Evolutionary conservation across 2,888 invertebrate genomes (phyloP), one percentile per base, ranked within the genome.

Genomic region (Serripes groenlandicus): DNA sequence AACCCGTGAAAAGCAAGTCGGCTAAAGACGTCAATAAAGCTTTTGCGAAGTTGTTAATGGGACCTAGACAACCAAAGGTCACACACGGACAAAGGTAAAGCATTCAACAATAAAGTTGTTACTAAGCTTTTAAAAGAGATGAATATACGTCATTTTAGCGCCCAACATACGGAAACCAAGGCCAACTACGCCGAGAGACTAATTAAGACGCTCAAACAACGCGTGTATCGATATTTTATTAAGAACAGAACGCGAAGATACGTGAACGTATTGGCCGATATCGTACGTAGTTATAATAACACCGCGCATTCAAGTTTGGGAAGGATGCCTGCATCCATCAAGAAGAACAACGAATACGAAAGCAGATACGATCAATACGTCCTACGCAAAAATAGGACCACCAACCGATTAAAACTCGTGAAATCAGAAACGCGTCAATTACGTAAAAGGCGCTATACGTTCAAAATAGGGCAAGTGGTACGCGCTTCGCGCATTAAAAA

Each of bases 391-490:
- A 69, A 69, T 49, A 26, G 30, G 3, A 2, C 21, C 35, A 35
- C 15, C 18, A 34, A 28, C 37, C n/a, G 23, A 66, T 5, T 18
- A 66, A 35, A 30, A 30, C 11, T 9, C 15, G 11, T 11, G 23
- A 30, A 15, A 64, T 35, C 34, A 37, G 3, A 69, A 42, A 23
- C 26, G 18, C 4, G 9, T 7, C 26, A 62, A 21, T 18, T 23
- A 62, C n/a, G 54, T 4, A 5, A n/a, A 35, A 42, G 30, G 32
- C 32, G n/a, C n/a, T 82, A 70, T 60, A 64, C 56, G 23, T 77
- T 79, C 15, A 82, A 85, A 49, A 42, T 68, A 30, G 81, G 81
- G 15, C 76, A 85, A 28, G 73, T n/a, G 0, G 81, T 84, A 4
- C 54, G 81, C 0, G 2, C 80, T 0, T 72, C 72, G 7, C 75